These are phyloP conservation scores for Peromyscus californicus DNA, from an alignment of 2,113 vertebrate genomes.

Conservation along the genomic window DNA sequence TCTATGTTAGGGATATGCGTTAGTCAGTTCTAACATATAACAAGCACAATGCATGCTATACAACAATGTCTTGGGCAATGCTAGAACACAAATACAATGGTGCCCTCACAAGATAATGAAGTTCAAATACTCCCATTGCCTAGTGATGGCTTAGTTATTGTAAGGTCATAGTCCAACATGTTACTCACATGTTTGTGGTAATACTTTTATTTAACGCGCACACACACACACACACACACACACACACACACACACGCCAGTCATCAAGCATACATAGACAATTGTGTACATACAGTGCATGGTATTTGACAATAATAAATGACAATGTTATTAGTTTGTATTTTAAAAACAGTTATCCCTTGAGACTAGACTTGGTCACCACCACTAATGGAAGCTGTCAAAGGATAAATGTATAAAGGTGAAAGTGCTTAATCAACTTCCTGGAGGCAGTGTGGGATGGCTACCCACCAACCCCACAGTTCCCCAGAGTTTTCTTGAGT, in stretches of 20 bases:
- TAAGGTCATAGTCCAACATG: not conserved
- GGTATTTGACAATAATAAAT: not conserved
- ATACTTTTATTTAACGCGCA: not conserved
- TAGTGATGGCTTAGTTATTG: not conserved
- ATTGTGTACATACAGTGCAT: not conserved
- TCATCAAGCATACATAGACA: not conserved
- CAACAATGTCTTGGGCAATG: not conserved
- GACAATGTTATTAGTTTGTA: not conserved
- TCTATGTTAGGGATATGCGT: not conserved
- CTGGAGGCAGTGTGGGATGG: not conserved
- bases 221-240: too few relatives aligned
- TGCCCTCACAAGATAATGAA: not conserved
- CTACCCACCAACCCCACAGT: too few relatives aligned
- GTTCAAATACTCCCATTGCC: not conserved
- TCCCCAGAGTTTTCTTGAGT: too few relatives aligned
- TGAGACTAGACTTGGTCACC: not conserved
- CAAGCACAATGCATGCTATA: not conserved
- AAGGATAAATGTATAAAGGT: not conserved
- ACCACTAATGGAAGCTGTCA: not conserved
- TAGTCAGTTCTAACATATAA: not conserved
- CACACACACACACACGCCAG: too few relatives aligned
- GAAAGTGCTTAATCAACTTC: not conserved
- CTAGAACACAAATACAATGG: not conserved
- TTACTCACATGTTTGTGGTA: not conserved
- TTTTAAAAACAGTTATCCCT: not conserved